Percentiles rank a stretch among this genome's conserved stretches.
phyloP scores from a whole-genome alignment of 92 coral and sea anemone genomes.

The Zoanthus gigantus region DNA sequence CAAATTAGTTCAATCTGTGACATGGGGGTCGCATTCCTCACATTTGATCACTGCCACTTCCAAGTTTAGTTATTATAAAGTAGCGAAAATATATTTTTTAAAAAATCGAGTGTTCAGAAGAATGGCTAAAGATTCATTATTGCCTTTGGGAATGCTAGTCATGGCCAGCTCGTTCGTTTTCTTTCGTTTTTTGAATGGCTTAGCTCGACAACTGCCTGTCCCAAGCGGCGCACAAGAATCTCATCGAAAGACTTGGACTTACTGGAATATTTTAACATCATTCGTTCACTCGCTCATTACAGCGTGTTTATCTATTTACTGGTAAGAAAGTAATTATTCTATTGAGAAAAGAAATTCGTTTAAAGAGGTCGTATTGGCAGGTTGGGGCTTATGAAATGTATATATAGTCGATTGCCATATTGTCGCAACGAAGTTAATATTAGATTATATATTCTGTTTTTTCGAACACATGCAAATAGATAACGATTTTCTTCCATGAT shows the following conservation, averaged over 20 bases:
- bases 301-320: constrained; percentile 38
- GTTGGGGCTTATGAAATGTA: neutral
- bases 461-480: constrained; percentile 6
- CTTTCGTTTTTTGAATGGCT: constrained; percentile 20
- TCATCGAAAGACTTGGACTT: constrained; percentile 39
- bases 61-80: neutral
- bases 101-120: neutral
- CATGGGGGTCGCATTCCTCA: no score
- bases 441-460: neutral
- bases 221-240: constrained; percentile 26
- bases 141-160: constrained; percentile 18
- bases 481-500: neutral
- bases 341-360: neutral
- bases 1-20: neutral
- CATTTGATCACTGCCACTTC: no score
- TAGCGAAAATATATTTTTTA: neutral
- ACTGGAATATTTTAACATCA: constrained; percentile 23
- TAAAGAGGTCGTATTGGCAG: neutral
- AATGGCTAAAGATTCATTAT: neutral
- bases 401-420: neutral
- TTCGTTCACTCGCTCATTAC: constrained; percentile 35
- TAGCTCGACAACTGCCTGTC: constrained; percentile 14
- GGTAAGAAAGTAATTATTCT: constrained; percentile 21
- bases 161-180: constrained; percentile 34
- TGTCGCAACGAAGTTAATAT: neutral